phyloP scores from a whole-genome alignment of 1,140 invertebrate species.

The Caerostris darwini region DNA sequence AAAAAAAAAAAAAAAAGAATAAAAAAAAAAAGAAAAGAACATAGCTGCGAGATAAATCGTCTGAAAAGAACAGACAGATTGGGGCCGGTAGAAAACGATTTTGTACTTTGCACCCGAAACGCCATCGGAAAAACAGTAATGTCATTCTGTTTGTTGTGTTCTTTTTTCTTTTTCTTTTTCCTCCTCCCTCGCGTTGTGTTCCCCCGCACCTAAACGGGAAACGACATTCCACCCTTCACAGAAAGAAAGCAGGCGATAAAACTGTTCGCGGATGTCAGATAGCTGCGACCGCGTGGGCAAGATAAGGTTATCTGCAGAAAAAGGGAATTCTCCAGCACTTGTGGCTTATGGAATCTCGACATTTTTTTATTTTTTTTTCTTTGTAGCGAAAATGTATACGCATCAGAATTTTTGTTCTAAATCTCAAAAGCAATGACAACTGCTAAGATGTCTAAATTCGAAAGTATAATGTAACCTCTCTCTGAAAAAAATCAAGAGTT shows the following conservation, averaged over 20 bases:
- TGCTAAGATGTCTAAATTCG: too few species aligned
- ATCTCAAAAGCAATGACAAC: too few species aligned
- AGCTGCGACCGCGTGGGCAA: slow-evolving; percentile 1
- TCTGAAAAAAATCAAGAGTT: too few species aligned
- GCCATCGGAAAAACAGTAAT: slow-evolving; percentile 17
- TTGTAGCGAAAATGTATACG: too few species aligned
- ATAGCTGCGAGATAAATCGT: neutral
- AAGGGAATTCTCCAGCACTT: neutral
- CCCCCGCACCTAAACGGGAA: neutral
- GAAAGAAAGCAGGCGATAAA: slow-evolving; percentile 3
- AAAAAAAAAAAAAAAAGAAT: too few species aligned
- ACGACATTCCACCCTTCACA: neutral
- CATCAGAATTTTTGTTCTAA: too few species aligned
- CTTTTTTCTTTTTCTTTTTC: neutral
- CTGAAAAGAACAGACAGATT: slow-evolving; percentile 10
- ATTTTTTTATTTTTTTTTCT: neutral
- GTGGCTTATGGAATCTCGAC: neutral
- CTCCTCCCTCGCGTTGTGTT: neutral
- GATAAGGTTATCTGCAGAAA: neutral
- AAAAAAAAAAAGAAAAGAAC: neutral
- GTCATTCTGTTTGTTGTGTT: neutral
- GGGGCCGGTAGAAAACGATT: neutral
- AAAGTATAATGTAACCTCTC: too few species aligned
- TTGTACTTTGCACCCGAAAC: neutral
- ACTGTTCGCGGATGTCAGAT: slow-evolving; percentile 9